Base-by-base conservation (phyloP, 2,888 invertebrate species). In the Amiota minor region DNA sequence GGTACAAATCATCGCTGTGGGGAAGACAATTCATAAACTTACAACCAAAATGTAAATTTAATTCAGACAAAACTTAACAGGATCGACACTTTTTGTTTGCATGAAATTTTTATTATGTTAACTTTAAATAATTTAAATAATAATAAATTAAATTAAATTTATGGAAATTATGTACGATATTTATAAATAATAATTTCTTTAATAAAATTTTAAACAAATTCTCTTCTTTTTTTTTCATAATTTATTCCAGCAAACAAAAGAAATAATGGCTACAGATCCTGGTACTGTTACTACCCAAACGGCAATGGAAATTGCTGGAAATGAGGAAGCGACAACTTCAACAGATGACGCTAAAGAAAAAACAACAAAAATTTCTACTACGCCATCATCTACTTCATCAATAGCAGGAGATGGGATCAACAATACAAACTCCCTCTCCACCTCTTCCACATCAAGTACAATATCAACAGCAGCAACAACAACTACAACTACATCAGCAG, bases 191-290 rank as follows among this genome's bases (percentile, higher is more conserved):
- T 18, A 20, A 11, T 18, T 20, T 20, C 18, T 45, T 62, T 9
- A 35, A 59, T 3, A 18, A 18, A n/a, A 0, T 2, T 20, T 6
- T 11, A 56, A 77, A 83, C 75, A 71, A 73, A 75, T 72, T 74
- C 8, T 72, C 55, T 35, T 69, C 1, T 75, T 68, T 59, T 71
- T 76, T 72, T 74, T 67, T 81, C 78, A 23, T 81, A 84, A 82
- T 72, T 77, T 74, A 82, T n/a, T n/a, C 3, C 53, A 77, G 76
- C 62, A 76, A 70, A 75, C 78, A 55, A 75, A 46, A 72, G 82
- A 85, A 2, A 35, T 6, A 75, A 85, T 83, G 85, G 77, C 76
- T 76, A 77, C 74, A 77, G 83, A 82, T 72, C 72, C 75, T 20
- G 77, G 69, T 68, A 35, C 6, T 35, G 6, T 35, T 35, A 35